These are phyloP conservation scores for Siphlonurus alternatus DNA, from an alignment of 2,888 invertebrate genomes.

Conservation along the genomic window DNA sequence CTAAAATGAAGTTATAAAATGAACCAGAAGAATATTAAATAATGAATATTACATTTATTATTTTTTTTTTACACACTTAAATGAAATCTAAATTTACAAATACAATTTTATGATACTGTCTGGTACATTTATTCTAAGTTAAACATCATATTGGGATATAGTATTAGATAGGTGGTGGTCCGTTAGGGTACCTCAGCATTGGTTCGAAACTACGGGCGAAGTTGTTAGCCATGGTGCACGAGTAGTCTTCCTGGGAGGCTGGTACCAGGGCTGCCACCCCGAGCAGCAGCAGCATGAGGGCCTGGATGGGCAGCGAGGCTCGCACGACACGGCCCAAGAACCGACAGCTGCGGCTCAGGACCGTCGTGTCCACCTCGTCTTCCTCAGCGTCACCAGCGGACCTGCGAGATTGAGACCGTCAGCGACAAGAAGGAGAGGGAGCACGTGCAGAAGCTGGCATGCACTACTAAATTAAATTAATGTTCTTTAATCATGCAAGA, in stretches of 20 bases:
- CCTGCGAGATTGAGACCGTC: no score
- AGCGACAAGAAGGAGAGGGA: no score
- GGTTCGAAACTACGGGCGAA: constrained; percentile 73
- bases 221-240: constrained; percentile 69
- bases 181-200: constrained; percentile 77
- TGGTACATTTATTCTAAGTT: not conserved
- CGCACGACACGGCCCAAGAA: constrained; percentile 81
- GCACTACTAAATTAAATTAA: no score
- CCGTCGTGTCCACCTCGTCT: constrained; percentile 41
- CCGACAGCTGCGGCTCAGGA: constrained; percentile 56
- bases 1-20: constrained; percentile 8
- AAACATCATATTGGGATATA: not conserved
- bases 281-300: constrained; percentile 77
- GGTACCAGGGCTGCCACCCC: constrained; percentile 88
- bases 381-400: constrained; percentile 25
- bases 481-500: no score
- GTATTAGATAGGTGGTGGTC: constrained; percentile 74
- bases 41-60: no score
- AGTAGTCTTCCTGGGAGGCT: constrained; percentile 68
- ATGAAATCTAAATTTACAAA: no score
- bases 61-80: not conserved
- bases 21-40: not conserved
- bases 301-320: constrained; percentile 87
- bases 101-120: no score
- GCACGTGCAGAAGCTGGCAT: no score